These are phyloP conservation scores for Myrmecophaga tridactyla DNA, from an alignment of 2,113 vertebrate species.

Conservation along the genomic window DNA sequence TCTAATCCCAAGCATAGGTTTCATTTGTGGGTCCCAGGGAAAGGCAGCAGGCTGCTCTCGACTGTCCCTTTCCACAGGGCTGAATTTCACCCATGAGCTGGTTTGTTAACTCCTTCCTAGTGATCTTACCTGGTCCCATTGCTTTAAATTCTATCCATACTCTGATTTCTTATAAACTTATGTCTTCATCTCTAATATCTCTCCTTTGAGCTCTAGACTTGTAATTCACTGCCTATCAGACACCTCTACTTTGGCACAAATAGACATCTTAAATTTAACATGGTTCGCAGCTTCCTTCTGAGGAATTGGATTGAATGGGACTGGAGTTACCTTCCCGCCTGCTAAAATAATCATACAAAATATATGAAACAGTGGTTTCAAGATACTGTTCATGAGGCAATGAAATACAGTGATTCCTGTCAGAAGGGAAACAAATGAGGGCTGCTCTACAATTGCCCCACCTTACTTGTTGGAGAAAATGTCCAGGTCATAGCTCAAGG, in stretches of 20 bases:
- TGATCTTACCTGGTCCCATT: neutral
- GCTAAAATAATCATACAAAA: conserved; percentile 25
- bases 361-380: conserved; percentile 23
- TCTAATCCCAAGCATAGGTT: too few species aligned
- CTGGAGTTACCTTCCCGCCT: neutral
- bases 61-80: too few species aligned
- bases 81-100: neutral
- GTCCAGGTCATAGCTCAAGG: neutral
- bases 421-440: neutral
- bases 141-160: neutral
- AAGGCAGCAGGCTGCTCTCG: too few species aligned
- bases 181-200: neutral
- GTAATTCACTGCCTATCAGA: neutral
- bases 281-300: neutral
- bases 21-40: too few species aligned
- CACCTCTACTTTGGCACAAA: neutral
- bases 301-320: conserved; percentile 1
- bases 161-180: neutral
- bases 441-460: neutral
- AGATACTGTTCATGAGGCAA: neutral
- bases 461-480: neutral
- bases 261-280: conserved; percentile 3
- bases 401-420: neutral
- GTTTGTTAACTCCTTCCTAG: neutral
- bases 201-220: neutral